These are phyloP conservation scores for Maconellicoccus hirsutus DNA, from an alignment of 1,140 invertebrate genomes.

Conservation along the genomic window DNA sequence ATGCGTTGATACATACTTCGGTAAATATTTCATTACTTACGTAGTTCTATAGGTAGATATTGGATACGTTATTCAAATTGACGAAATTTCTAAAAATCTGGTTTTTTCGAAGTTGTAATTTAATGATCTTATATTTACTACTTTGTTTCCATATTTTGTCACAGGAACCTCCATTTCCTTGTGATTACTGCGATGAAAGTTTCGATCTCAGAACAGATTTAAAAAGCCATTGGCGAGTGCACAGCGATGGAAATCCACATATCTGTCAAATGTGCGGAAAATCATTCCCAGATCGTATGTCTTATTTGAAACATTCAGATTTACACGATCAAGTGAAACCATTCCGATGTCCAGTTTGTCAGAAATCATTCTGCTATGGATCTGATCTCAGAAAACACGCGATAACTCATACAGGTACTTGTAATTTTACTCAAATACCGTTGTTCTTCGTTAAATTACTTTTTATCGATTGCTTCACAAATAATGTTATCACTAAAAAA, in stretches of 20 bases:
- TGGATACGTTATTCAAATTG: too few species aligned
- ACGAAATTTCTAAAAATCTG: too few species aligned
- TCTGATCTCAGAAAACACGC: constrained; percentile 31
- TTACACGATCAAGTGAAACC: constrained; percentile 47
- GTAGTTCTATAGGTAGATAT: not conserved
- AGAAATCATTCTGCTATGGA: constrained; percentile 30
- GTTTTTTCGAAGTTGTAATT: too few species aligned
- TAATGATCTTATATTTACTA: too few species aligned
- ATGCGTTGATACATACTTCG: constrained; percentile 6
- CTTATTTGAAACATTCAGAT: constrained; percentile 42
- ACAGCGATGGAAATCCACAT: constrained; percentile 42
- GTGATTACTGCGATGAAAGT: constrained; percentile 29
- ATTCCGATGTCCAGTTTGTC: constrained; percentile 37
- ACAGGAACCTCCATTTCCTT: constrained; percentile 30
- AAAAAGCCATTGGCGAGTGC: constrained; percentile 34
- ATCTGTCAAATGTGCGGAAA: constrained; percentile 43
- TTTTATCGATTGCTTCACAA: too few species aligned
- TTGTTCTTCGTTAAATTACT: too few species aligned
- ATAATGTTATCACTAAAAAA: too few species aligned
- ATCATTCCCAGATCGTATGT: constrained; percentile 39
- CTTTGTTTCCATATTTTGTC: not conserved
- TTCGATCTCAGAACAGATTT: constrained; percentile 28
- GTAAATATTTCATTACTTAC: not conserved
- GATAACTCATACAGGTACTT: constrained; percentile 30
- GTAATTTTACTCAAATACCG: too few species aligned